phyloP scores from a whole-genome alignment of 2,113 vertebrate genomes.

The Rhinolophus sinicus region DNA sequence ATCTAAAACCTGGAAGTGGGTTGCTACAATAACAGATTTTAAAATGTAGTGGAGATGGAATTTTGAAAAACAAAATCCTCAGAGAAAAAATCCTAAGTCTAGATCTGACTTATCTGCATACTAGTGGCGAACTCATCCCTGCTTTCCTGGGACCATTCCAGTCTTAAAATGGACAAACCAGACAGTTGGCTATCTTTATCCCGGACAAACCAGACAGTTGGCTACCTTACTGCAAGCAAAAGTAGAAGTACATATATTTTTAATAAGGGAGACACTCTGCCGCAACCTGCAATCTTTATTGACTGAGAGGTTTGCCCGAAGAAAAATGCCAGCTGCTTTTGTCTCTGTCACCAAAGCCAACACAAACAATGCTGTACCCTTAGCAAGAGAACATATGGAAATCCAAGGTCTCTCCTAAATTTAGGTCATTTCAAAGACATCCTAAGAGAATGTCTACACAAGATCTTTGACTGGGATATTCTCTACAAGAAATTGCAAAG shows the following conservation, averaged over 20 bases:
- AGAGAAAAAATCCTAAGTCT: not conserved
- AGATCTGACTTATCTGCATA: not conserved
- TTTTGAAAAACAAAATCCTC: not conserved
- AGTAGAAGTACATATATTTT: not conserved
- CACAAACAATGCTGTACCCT: not conserved
- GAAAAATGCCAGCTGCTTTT: not conserved
- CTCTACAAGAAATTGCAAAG: not conserved
- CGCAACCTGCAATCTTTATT: not conserved
- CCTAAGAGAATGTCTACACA: not conserved
- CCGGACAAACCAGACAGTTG: not conserved
- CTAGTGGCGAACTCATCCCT: not conserved
- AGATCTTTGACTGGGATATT: not conserved
- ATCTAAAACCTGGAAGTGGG: not conserved
- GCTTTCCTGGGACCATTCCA: not conserved
- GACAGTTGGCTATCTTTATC: not conserved
- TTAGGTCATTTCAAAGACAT: not conserved
- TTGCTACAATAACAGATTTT: not conserved
- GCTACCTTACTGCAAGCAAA: not conserved
- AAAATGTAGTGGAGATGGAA: not conserved
- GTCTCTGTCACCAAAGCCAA: not conserved
- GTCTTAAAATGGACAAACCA: not conserved
- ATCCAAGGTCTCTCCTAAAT: not conserved
- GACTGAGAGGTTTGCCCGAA: not conserved
- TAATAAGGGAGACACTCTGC: not conserved
- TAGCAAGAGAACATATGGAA: not conserved